A percentile compares a stretch with the other conserved stretches of the same genome.
These are phyloP conservation scores for Leptodirus hochenwartii DNA, from an alignment of 2,888 invertebrate genomes.

Conservation along the genomic window DNA sequence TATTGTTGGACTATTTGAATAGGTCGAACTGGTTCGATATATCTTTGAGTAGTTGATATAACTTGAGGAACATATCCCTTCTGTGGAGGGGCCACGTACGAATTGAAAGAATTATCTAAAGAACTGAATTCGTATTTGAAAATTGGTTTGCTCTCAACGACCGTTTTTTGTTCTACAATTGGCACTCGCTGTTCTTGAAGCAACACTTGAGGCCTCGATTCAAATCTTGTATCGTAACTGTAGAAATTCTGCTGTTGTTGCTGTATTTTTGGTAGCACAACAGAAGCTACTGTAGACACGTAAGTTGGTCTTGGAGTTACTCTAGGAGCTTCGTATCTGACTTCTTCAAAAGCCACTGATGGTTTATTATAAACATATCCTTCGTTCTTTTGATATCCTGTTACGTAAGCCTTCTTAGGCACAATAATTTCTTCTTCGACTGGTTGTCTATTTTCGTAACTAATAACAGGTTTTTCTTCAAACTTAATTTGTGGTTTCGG, in stretches of 20 bases:
- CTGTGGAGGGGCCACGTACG: no score
- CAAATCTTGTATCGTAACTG: no score
- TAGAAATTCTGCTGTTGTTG: no score
- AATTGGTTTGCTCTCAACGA: slow-evolving; percentile 15
- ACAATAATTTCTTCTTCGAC: slow-evolving; percentile 21
- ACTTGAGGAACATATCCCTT: no score
- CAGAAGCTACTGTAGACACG: slow-evolving; percentile 24
- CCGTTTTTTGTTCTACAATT: slow-evolving; percentile 1
- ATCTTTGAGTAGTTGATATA: no score
- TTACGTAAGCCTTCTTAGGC: slow-evolving; percentile 21
- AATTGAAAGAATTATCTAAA: no score
- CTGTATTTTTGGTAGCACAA: no score
- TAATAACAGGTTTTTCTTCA: no score
- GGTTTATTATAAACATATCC: slow-evolving; percentile 14
- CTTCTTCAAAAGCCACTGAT: slow-evolving; percentile 15
- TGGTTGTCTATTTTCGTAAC: slow-evolving; percentile 15
- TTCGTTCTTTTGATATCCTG: slow-evolving; percentile 13
- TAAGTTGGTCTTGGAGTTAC: slow-evolving; percentile 24
- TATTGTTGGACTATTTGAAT: no score
- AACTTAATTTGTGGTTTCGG: slow-evolving; percentile 15
- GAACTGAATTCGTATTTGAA: slow-evolving; percentile 17
- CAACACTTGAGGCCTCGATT: background rate
- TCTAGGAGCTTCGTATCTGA: background rate
- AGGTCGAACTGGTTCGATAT: no score
- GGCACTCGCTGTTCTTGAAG: slow-evolving; percentile 3